Percentiles rank a stretch among this genome's conserved stretches.
These are phyloP conservation scores for Sebastes fasciatus DNA, from an alignment of 2,113 vertebrate species.

Conservation along the genomic window DNA sequence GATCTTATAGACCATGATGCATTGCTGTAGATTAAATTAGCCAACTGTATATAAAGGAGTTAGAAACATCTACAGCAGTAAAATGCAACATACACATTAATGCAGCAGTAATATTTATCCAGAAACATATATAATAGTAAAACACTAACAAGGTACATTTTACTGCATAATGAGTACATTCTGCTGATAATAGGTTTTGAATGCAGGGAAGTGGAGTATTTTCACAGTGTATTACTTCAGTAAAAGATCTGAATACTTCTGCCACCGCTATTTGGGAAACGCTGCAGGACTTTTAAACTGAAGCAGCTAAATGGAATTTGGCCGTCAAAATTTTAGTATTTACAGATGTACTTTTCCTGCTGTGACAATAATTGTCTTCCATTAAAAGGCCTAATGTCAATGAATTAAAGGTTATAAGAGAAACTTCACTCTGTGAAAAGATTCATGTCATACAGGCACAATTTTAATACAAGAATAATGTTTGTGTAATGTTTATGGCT, in stretches of 20 bases:
- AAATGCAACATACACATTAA: neutral
- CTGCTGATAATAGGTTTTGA: neutral
- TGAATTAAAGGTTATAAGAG: neutral
- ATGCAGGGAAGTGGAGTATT: neutral
- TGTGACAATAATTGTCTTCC: neutral
- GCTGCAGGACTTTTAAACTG: neutral
- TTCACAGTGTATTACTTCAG: neutral
- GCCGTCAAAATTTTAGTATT: neutral
- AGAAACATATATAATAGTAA: neutral
- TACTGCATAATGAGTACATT: neutral
- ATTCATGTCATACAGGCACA: neutral
- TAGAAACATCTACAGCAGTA: neutral
- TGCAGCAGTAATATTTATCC: neutral
- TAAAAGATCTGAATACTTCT: neutral
- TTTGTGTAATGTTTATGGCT: slow-evolving; percentile 5
- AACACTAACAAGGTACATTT: too few relatives aligned
- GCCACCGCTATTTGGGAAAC: neutral
- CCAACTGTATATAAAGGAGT: too few relatives aligned
- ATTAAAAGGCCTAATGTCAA: neutral
- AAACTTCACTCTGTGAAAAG: neutral
- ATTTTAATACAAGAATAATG: neutral
- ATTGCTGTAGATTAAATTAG: too few relatives aligned
- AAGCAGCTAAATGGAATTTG: neutral
- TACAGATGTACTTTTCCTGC: neutral
- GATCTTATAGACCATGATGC: too few relatives aligned